A percentile compares a stretch with the other conserved stretches of the same genome.
phyloP scores from a whole-genome alignment of 1,140 invertebrate genomes.

The Aphis gossypii region DNA sequence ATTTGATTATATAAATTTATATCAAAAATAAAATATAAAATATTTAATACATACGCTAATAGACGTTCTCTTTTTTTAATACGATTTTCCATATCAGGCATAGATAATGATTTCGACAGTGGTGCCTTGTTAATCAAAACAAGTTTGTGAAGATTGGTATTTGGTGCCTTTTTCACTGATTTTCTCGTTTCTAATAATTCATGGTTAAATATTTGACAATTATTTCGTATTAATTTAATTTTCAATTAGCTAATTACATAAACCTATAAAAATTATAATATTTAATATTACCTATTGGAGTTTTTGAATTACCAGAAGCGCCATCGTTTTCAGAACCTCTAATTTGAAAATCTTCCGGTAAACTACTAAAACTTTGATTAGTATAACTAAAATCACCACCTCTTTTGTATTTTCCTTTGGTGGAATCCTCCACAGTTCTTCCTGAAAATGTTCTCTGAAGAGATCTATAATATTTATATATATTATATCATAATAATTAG shows the following conservation, averaged over 20 bases:
- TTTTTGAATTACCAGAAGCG: constrained; percentile 57
- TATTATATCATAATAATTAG: not conserved
- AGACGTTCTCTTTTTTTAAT: constrained; percentile 74
- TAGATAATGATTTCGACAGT: constrained; percentile 79
- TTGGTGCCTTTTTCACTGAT: constrained; percentile 60
- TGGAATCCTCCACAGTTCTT: constrained; percentile 64
- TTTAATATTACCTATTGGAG: constrained; percentile 57
- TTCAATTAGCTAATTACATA: not conserved
- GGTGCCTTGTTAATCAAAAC: constrained; percentile 68
- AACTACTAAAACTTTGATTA: constrained; percentile 69
- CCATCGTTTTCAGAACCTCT: constrained; percentile 61
- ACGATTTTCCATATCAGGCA: constrained; percentile 82
- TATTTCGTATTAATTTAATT: not conserved
- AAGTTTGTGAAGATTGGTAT: constrained; percentile 66
- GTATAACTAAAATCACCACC: constrained; percentile 64
- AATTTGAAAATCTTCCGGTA: constrained; percentile 61
- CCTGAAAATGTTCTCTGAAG: constrained; percentile 68
- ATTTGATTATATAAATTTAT: not conserved
- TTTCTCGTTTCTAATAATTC: constrained; percentile 28
- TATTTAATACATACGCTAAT: constrained; percentile 70
- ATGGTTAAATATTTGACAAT: not conserved
- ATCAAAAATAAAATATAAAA: not conserved
- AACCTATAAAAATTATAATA: not conserved
- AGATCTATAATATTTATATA: constrained; percentile 58
- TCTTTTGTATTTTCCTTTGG: constrained; percentile 64